Conservation (phyloP, 2,113 vertebrate genomes). For the Enhydra lutris region DNA sequence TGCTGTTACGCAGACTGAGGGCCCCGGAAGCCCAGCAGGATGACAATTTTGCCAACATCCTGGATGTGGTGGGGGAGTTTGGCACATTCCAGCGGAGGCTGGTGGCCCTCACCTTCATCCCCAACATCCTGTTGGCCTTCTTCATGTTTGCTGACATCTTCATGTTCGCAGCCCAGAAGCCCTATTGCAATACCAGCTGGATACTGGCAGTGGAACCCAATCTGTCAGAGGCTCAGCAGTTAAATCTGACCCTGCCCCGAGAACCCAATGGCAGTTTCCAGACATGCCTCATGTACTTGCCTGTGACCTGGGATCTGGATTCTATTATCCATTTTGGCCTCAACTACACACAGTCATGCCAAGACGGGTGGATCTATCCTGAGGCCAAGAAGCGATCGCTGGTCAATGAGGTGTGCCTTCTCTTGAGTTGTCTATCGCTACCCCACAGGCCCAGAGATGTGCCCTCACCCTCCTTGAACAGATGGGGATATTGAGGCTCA, state of each 20-base stretch:
- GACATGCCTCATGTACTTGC: conserved; percentile 86
- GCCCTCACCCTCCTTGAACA: neutral
- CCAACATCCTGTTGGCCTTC: conserved; percentile 77
- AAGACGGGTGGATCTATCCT: conserved; percentile 83
- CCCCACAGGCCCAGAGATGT: neutral
- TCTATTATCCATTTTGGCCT: conserved; percentile 84
- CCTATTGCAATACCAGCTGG: conserved; percentile 92
- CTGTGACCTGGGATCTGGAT: conserved; percentile 73
- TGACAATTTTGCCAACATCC: conserved; percentile 82
- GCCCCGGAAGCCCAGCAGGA: neutral
- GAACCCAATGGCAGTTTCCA: conserved; percentile 76
- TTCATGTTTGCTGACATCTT: conserved; percentile 89
- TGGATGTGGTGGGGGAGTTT: conserved; percentile 86
- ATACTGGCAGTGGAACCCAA: conserved; percentile 80
- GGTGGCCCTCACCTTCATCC: conserved; percentile 81
- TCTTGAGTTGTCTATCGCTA: neutral
- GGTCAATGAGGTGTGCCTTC: conserved; percentile 78
- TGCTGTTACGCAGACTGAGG: accelerated
- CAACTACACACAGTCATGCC: conserved; percentile 83
- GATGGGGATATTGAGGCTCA: neutral
- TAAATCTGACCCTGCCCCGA: conserved; percentile 87
- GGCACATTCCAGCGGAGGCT: conserved; percentile 88
- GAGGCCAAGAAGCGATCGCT: conserved; percentile 74
- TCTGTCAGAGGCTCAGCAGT: conserved; percentile 80
- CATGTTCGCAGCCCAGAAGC: conserved; percentile 74